Evolutionary conservation across 2,113 vertebrate species (phyloP).

Genomic region (Phalacrocorax aristotelis): DNA sequence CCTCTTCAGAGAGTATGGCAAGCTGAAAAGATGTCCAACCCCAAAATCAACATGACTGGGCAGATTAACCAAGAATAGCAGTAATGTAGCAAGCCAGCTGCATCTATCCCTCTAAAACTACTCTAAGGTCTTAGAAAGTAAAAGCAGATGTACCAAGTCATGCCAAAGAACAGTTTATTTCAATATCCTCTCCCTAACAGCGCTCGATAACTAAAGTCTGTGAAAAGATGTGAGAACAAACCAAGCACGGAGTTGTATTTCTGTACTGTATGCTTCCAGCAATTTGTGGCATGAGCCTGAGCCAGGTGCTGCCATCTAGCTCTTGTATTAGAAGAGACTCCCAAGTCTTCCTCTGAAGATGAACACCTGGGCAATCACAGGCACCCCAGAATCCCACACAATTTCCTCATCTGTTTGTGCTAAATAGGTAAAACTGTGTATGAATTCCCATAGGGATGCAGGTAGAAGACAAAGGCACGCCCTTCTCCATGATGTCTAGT

Average conservation of each 20-base stretch:
- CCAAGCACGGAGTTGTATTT: neutral
- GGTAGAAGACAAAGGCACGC: neutral
- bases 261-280: neutral
- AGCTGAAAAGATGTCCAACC: neutral
- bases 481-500: neutral
- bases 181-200: neutral
- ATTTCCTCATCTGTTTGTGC: neutral
- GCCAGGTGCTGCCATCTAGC: neutral
- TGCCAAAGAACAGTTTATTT: neutral
- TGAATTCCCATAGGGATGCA: neutral
- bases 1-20: neutral
- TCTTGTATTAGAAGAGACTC: neutral
- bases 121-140: neutral
- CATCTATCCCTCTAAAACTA: neutral
- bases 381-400: neutral
- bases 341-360: neutral
- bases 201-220: neutral
- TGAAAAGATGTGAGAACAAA: neutral
- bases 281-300: neutral
- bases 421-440: neutral
- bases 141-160: neutral
- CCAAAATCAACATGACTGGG: neutral
- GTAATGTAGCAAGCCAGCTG: neutral
- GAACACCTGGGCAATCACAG: neutral
- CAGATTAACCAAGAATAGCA: neutral